Percentiles rank a stretch among this genome's conserved stretches.
These are phyloP conservation scores for Grapholita molesta DNA, from an alignment of 1,140 invertebrate species.

Conservation along the genomic window DNA sequence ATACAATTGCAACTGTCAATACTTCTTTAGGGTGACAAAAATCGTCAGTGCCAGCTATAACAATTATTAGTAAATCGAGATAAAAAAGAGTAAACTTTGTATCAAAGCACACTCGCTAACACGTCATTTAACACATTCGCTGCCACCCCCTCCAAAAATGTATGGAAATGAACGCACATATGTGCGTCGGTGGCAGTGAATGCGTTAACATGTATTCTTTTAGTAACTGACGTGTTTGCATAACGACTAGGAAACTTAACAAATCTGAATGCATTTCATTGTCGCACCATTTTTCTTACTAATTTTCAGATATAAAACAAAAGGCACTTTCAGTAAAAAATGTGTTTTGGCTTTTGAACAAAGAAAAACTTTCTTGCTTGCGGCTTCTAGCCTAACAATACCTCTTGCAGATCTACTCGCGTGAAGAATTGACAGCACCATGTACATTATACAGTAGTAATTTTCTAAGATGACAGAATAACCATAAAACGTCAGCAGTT, in stretches of 20 bases:
- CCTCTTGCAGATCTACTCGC: neutral
- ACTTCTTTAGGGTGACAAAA: neutral
- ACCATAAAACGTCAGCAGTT: too few relatives aligned
- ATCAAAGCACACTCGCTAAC: neutral
- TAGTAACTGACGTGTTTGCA: too few relatives aligned
- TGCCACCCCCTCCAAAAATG: too few relatives aligned
- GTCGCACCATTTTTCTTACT: too few relatives aligned
- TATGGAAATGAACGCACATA: too few relatives aligned
- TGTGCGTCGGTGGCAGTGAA: too few relatives aligned
- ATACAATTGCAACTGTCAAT: neutral
- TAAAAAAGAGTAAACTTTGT: neutral
- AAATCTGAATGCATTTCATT: too few relatives aligned
- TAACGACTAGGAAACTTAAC: too few relatives aligned
- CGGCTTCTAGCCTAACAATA: neutral
- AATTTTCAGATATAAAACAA: neutral
- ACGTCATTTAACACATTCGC: too few relatives aligned
- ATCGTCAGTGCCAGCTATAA: neutral
- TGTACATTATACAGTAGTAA: neutral
- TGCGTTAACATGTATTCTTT: too few relatives aligned
- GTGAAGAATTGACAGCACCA: constrained; percentile 12
- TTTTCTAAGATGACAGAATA: too few relatives aligned
- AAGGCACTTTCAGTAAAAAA: neutral
- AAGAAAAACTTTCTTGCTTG: neutral
- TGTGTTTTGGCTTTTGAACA: neutral
- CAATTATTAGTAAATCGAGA: neutral